Conservation (phyloP, 2,888 invertebrate genomes). For the Shargacucullia verbasci region DNA sequence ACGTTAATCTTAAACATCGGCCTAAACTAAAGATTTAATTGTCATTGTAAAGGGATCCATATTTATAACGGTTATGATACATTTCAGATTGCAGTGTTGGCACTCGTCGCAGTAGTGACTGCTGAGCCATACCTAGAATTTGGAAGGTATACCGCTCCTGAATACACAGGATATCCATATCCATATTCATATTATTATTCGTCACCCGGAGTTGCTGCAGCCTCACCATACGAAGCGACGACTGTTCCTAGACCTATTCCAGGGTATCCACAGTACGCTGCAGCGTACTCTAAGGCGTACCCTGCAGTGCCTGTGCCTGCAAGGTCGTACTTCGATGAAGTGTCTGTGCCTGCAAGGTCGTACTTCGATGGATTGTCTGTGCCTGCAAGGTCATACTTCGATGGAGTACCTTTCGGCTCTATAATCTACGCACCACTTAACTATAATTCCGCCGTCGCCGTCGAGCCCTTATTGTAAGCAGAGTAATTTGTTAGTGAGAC, state of each 20-base stretch:
- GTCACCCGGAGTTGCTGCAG: slow-evolving; percentile 19
- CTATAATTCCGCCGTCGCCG: slow-evolving; percentile 62
- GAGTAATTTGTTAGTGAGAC: slow-evolving; percentile 62
- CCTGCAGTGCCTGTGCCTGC: slow-evolving; percentile 1
- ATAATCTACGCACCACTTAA: no score
- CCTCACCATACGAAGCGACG: slow-evolving; percentile 34
- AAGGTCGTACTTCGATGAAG: no score
- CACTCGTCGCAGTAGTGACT: slow-evolving; percentile 59
- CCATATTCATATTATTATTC: slow-evolving; percentile 53
- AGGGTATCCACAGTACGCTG: slow-evolving; percentile 38
- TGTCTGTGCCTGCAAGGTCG: no score
- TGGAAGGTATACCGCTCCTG: no score
- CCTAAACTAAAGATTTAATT: neutral
- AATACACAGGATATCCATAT: slow-evolving; percentile 19
- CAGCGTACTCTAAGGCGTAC: slow-evolving; percentile 25
- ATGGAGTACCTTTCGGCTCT: no score
- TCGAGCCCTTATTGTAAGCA: slow-evolving; percentile 49
- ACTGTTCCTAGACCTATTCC: slow-evolving; percentile 20
- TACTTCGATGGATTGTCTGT: no score
- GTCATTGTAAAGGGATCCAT: neutral
- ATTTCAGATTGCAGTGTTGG: slow-evolving; percentile 67
- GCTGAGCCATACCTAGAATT: slow-evolving; percentile 69
- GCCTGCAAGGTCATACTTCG: no score
- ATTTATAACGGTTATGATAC: neutral
- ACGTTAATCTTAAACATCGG: neutral